phyloP scores from a whole-genome alignment of 2,888 invertebrate genomes.

The Dryocosmus kuriphilus region DNA sequence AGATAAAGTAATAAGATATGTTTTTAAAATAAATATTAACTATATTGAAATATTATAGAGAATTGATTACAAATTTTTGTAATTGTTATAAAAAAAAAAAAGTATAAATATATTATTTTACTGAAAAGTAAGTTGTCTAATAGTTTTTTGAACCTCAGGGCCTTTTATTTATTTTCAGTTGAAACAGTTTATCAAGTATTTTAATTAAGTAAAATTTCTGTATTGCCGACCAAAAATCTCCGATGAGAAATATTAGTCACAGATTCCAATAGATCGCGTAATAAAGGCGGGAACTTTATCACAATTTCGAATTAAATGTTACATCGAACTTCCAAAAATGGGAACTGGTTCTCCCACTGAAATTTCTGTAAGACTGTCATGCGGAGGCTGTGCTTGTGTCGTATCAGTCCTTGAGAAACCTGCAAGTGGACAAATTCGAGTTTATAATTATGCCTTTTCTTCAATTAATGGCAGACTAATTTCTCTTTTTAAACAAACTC shows the following conservation, averaged over 20 bases:
- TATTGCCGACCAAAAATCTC: background rate
- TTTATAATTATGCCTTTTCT: slow-evolving; percentile 15
- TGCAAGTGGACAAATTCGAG: slow-evolving; percentile 25
- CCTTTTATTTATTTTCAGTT: no score
- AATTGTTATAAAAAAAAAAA: no score
- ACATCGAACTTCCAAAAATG: slow-evolving; percentile 29
- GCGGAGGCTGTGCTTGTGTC: slow-evolving; percentile 37
- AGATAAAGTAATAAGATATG: no score
- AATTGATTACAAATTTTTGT: no score
- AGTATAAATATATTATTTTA: no score
- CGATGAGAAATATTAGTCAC: background rate
- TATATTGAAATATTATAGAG: no score
- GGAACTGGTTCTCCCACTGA: slow-evolving; percentile 54
- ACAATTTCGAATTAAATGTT: slow-evolving; percentile 22
- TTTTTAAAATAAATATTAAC: no score
- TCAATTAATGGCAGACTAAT: background rate
- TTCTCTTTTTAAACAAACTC: slow-evolving; percentile 3
- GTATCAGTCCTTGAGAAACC: slow-evolving; percentile 36
- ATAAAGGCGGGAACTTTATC: slow-evolving; percentile 6
- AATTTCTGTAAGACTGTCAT: slow-evolving; percentile 47
- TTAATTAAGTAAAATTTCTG: background rate
- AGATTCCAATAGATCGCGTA: background rate
- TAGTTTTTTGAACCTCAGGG: no score
- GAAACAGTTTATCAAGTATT: no score
- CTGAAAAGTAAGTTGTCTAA: no score